Base-by-base conservation (phyloP, 2,888 invertebrate species). In the Parthenolecanium corni region DNA sequence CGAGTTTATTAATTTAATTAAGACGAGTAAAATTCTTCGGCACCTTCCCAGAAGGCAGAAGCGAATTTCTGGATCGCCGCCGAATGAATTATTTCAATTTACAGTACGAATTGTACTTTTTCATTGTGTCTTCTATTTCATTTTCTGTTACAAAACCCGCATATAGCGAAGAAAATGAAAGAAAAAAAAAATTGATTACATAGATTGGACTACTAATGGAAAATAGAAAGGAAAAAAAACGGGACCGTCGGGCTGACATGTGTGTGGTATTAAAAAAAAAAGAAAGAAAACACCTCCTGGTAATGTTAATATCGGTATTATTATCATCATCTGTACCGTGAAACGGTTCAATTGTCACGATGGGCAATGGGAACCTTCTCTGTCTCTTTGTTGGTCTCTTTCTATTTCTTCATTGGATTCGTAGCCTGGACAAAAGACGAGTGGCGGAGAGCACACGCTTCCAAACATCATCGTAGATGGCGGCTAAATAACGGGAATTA, bases 241-340 rank as follows among this genome's bases (percentile, higher is more conserved):
- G 58, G 47, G 49, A 47, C 58, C 58, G 58, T 31, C 49, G 58
- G 58, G 58, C 58, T 58, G 58, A 58, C 58, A 47, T 58, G 58
- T 58, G 58, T 58, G 58, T 58, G 58, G 58, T 58, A 58, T 49
- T 36, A 16, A 58, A 58, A 31, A 9, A 31, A 9, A 31, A 9
- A 31, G n/a, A 31, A 31, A 31, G 9, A 31, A 31, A 4, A 58
- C 58, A 58, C 58, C 58, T 58, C 58, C 46, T 49, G 58, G 58
- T 58, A 58, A 58, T 58, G 58, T 58, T 58, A 58, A 58, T 58
- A 58, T 58, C 58, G 47, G 58, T 49, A 58, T 58, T 58, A 58
- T 58, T 58, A 47, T 58, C 31, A 58, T 58, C 49, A 58, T 58
- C 47, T 58, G n/a, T 58, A 58, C 58, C 58, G 58, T 58, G 58